These are phyloP conservation scores for Mustela nigripes DNA, from an alignment of 2,113 vertebrate species.

Conservation along the genomic window DNA sequence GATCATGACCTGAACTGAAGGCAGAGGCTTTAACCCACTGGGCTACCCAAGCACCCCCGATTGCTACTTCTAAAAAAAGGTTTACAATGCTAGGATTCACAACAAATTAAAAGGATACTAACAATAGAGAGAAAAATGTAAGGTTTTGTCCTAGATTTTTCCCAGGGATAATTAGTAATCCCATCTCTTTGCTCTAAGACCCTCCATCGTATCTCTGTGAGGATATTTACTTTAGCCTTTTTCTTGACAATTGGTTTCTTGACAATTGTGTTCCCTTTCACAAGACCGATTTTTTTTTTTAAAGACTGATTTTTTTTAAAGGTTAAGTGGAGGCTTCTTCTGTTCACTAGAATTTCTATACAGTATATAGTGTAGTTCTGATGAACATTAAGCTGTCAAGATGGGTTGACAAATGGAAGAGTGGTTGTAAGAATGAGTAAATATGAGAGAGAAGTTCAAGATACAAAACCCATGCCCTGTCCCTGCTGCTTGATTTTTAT, in stretches of 20 bases:
- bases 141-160: neutral
- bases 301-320: neutral
- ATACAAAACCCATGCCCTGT: neutral
- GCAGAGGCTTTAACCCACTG: neutral
- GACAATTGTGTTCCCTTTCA: neutral
- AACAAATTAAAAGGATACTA: neutral
- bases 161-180: neutral
- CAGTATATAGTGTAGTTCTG: neutral
- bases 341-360: neutral
- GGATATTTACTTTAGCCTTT: neutral
- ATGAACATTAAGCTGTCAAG: neutral
- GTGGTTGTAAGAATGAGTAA: neutral
- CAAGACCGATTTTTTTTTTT: neutral
- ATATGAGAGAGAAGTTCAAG: neutral
- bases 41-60: neutral
- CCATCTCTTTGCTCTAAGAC: neutral
- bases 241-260: neutral
- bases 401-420: neutral
- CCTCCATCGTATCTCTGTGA: neutral
- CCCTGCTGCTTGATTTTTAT: neutral
- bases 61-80: neutral
- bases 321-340: neutral
- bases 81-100: neutral
- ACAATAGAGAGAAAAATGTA: neutral
- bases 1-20: neutral